Percentiles rank a stretch among this genome's conserved stretches.
Evolutionary conservation across 1,140 invertebrate species (phyloP).

Genomic region (Saccostrea glomerata): DNA sequence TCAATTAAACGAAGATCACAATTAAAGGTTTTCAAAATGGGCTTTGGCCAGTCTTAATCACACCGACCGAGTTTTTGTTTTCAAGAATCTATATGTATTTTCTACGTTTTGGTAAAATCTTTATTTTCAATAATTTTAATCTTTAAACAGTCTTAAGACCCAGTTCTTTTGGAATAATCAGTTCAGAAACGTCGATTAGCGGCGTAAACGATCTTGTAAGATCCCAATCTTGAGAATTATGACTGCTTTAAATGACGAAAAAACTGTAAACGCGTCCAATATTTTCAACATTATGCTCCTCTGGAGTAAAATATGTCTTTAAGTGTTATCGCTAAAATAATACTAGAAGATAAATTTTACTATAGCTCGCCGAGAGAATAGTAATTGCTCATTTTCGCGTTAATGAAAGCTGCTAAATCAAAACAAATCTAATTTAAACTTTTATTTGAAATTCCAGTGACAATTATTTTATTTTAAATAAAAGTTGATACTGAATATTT

Average conservation of each 20-base stretch:
- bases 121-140: no score
- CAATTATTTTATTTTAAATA: slow-evolving; percentile 9
- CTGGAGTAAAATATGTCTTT: slow-evolving; percentile 39
- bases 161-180: slow-evolving; percentile 36
- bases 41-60: slow-evolving; percentile 11
- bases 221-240: slow-evolving; percentile 43
- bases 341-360: slow-evolving; percentile 43
- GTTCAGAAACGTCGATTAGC: slow-evolving; percentile 42
- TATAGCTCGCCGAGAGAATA: background rate
- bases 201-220: slow-evolving; percentile 43
- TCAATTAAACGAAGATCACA: slow-evolving; percentile 38
- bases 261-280: slow-evolving; percentile 39
- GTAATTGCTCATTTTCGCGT: slow-evolving; percentile 15
- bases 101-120: background rate
- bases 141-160: no score
- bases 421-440: slow-evolving; percentile 24
- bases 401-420: slow-evolving; percentile 22
- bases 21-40: slow-evolving; percentile 18
- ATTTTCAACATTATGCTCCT: slow-evolving; percentile 47
- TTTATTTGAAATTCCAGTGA: background rate
- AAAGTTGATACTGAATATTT: background rate
- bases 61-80: background rate
- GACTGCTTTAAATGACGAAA: slow-evolving; percentile 44
- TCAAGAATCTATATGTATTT: background rate
- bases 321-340: slow-evolving; percentile 42